phyloP scores from a whole-genome alignment of 2,113 vertebrate genomes.

The Silurus glanis region DNA sequence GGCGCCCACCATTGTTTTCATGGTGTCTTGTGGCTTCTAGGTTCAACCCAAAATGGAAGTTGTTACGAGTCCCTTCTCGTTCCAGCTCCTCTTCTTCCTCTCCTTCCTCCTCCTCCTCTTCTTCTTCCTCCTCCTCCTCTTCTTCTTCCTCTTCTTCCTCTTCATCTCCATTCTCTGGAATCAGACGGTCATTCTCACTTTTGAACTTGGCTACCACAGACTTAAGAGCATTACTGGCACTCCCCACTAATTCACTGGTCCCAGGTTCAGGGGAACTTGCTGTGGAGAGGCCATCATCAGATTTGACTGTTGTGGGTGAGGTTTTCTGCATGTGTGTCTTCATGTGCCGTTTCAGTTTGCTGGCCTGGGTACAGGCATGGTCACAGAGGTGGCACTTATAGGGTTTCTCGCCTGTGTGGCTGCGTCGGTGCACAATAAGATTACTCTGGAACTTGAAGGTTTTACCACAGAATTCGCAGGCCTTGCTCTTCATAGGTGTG shows the following conservation, averaged over 20 bases:
- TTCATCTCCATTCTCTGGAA: slow-evolving; percentile 93
- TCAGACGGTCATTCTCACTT: slow-evolving; percentile 85
- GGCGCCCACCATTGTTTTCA: slow-evolving; percentile 80
- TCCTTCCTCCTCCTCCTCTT: slow-evolving; percentile 90
- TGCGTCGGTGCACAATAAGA: slow-evolving; percentile 95
- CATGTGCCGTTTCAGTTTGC: slow-evolving; percentile 99
- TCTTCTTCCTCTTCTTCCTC: slow-evolving; percentile 94
- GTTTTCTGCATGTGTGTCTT: slow-evolving; percentile 99
- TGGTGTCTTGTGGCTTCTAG: slow-evolving; percentile 90
- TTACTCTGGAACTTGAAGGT: slow-evolving; percentile 99
- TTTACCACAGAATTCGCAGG: slow-evolving; percentile 99
- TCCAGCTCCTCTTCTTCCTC: slow-evolving; percentile 87
- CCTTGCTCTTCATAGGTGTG: slow-evolving; percentile 90
- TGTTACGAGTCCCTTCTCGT: slow-evolving; percentile 79
- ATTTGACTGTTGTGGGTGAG: slow-evolving; percentile 93
- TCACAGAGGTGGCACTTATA: slow-evolving; percentile 99
- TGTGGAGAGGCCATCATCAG: slow-evolving; percentile 92
- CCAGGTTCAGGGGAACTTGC: slow-evolving; percentile 97
- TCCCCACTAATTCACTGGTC: slow-evolving; percentile 93
- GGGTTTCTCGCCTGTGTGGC: slow-evolving; percentile 99
- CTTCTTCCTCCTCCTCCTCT: slow-evolving; percentile 96
- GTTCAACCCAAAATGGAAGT: slow-evolving; percentile 91
- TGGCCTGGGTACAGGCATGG: slow-evolving; percentile 98
- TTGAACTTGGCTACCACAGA: slow-evolving; percentile 98
- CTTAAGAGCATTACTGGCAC: slow-evolving; percentile 94